Percentiles rank a stretch among this genome's conserved stretches.
phyloP scores from a whole-genome alignment of 2,888 invertebrate species.

The Hanleya hanleyi region DNA sequence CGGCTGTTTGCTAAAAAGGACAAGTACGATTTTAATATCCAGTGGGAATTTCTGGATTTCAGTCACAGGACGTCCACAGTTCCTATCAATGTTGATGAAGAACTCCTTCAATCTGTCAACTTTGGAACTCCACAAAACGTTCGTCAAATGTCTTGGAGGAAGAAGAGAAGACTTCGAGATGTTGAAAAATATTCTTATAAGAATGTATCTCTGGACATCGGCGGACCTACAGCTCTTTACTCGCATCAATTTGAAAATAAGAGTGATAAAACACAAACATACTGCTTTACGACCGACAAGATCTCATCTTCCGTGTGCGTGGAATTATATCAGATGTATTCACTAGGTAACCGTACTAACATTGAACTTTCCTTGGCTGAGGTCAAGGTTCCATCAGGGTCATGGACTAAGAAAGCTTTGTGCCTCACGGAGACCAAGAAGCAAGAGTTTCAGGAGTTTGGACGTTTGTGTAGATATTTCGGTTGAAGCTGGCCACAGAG shows the following conservation, averaged over 20 bases:
- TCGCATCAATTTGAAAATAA: background rate
- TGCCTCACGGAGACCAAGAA: no score
- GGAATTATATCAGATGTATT: background rate
- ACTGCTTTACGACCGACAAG: background rate
- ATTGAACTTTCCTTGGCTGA: background rate
- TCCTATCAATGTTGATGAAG: background rate
- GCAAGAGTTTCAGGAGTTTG: no score
- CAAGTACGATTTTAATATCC: background rate
- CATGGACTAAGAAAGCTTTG: no score
- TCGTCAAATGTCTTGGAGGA: background rate
- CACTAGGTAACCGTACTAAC: background rate
- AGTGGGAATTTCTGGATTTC: slow-evolving; percentile 2
- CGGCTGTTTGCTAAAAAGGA: background rate
- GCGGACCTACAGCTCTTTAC: background rate
- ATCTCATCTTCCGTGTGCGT: background rate
- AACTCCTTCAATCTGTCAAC: background rate
- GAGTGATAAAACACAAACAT: background rate
- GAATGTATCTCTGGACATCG: background rate
- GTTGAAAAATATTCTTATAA: background rate
- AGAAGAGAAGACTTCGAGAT: background rate
- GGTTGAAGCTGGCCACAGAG: background rate
- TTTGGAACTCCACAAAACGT: background rate
- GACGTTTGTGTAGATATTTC: no score
- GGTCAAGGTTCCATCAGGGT: no score
- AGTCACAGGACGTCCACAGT: background rate